phyloP scores from a whole-genome alignment of 2,113 vertebrate species.

The Plestiodon gilberti region DNA sequence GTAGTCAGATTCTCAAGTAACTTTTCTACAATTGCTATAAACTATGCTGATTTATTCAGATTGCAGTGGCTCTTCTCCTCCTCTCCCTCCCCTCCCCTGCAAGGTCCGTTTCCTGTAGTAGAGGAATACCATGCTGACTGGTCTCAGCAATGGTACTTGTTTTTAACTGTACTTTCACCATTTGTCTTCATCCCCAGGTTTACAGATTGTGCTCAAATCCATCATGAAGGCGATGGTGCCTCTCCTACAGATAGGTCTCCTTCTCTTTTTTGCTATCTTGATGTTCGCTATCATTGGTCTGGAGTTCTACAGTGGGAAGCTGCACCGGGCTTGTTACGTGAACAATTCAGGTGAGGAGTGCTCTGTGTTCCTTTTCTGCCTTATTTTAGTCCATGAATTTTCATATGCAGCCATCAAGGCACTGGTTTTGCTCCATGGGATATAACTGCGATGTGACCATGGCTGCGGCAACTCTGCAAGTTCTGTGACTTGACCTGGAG shows the following conservation, averaged over 20 bases:
- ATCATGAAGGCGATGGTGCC: conserved; percentile 99
- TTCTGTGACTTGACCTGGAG: neutral
- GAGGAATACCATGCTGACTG: neutral
- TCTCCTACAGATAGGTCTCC: conserved; percentile 95
- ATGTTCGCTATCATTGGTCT: conserved; percentile 99
- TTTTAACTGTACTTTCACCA: neutral
- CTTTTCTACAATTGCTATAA: neutral
- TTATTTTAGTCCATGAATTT: neutral
- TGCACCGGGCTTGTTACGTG: conserved; percentile 89
- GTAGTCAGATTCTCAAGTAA: neutral
- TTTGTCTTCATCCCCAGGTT: conserved; percentile 74
- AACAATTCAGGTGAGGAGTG: conserved; percentile 79
- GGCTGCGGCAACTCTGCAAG: neutral
- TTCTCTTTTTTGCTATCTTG: conserved; percentile 98
- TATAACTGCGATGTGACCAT: neutral
- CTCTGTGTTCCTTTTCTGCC: neutral
- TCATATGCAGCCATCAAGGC: neutral
- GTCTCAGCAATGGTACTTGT: neutral
- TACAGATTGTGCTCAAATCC: conserved; percentile 98
- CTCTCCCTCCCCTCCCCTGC: neutral
- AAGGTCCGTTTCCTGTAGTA: neutral
- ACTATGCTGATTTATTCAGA: neutral
- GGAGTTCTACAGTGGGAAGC: conserved; percentile 96
- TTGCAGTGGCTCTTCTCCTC: neutral
- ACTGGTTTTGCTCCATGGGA: neutral